Percentiles rank a stretch among this genome's conserved stretches.
phyloP scores from a whole-genome alignment of 2,797 vertebrate species.

The Notamacropus eugenii region DNA sequence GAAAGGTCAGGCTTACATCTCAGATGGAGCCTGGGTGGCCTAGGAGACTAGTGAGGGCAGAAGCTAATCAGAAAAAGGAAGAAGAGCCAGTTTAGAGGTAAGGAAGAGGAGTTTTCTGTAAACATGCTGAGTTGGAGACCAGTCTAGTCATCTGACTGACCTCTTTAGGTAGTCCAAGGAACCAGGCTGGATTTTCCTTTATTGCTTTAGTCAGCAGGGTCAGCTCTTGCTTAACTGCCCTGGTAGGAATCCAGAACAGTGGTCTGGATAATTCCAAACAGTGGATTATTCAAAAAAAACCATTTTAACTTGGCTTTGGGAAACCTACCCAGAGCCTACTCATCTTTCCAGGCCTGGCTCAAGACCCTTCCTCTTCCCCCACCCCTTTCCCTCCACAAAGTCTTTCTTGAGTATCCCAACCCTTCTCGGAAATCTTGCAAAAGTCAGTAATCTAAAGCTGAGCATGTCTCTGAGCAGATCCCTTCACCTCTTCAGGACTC shows the following conservation, averaged over 20 bases:
- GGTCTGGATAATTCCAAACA: not conserved
- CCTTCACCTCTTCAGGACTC: not conserved
- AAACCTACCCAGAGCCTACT: not conserved
- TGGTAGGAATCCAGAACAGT: not conserved
- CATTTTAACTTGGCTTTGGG: not conserved
- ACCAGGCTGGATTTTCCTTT: not conserved
- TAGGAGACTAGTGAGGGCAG: not conserved
- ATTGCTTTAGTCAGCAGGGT: not conserved
- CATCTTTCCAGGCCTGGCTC: not conserved
- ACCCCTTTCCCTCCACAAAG: not conserved
- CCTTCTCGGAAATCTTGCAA: not conserved
- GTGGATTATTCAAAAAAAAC: not conserved
- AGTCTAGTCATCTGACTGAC: not conserved
- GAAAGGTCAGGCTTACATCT: not conserved
- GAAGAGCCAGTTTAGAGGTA: not conserved
- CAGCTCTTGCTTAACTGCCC: not conserved
- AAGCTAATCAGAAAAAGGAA: not conserved
- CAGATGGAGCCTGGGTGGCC: not conserved
- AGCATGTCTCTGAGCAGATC: not conserved
- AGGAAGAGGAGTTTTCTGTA: not conserved
- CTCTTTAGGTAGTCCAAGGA: not conserved
- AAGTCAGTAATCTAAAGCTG: not conserved
- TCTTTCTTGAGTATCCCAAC: not conserved
- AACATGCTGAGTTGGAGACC: not conserved
- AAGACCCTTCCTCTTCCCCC: too few species aligned